Conservation (phyloP, 2,113 vertebrate species). For the Rhea americana region DNA sequence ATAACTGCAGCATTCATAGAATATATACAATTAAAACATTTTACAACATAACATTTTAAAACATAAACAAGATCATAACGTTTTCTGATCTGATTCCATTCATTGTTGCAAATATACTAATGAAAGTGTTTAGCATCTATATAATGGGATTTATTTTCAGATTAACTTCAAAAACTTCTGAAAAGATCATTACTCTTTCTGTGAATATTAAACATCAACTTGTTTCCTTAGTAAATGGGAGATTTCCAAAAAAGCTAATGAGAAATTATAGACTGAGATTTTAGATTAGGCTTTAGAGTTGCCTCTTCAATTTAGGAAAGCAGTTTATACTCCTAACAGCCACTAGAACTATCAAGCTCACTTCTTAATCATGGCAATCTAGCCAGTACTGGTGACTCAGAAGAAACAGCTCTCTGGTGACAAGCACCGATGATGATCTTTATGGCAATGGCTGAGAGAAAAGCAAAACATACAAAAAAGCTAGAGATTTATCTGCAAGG, state of each 20-base stretch:
- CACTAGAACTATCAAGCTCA: constrained; percentile 14
- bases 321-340: constrained; percentile 14
- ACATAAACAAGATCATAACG: not conserved
- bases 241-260: not conserved
- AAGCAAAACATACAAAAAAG: not conserved
- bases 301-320: not conserved
- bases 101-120: not conserved
- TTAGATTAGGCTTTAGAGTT: constrained; percentile 36
- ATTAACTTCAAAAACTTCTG: constrained; percentile 19
- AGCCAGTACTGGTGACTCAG: not conserved
- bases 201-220: constrained; percentile 15
- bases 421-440: not conserved
- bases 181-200: constrained; percentile 9
- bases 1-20: not conserved
- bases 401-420: constrained; percentile 37
- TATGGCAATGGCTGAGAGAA: not conserved
- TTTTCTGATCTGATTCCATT: not conserved
- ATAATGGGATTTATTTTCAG: not conserved
- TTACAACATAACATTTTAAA: not conserved
- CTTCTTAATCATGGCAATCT: constrained; percentile 8
- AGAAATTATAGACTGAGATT: constrained; percentile 1
- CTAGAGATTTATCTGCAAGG: not conserved
- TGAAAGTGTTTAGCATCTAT: not conserved
- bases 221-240: constrained; percentile 24
- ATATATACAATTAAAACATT: not conserved